phyloP scores from a whole-genome alignment of 2,888 invertebrate species.

The Galeruca laticollis region DNA sequence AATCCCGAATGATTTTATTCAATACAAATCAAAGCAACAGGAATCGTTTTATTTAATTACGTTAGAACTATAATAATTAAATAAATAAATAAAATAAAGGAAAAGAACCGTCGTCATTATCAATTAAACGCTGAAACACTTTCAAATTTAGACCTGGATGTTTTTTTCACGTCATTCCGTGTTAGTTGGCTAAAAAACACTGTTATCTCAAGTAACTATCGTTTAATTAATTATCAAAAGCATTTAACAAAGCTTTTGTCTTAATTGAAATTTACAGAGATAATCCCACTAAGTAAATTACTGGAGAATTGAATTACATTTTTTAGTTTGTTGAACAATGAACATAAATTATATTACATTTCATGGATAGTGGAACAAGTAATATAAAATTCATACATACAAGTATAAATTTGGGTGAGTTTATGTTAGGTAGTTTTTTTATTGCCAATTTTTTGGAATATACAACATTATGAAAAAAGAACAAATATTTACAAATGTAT shows the following conservation, averaged over 20 bases:
- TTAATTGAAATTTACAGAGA: slow-evolving; percentile 10
- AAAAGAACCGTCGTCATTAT: background rate
- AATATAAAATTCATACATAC: background rate
- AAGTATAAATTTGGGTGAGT: background rate
- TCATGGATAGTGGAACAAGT: background rate
- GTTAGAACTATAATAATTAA: background rate
- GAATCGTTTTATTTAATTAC: no score
- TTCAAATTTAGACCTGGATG: background rate
- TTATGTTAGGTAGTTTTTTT: no score
- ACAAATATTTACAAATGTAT: no score
- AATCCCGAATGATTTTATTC: no score
- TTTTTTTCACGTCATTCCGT: background rate
- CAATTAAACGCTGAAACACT: background rate
- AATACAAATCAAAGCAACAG: no score
- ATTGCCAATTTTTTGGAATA: no score
- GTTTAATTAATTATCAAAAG: slow-evolving; percentile 1
- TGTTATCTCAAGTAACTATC: background rate
- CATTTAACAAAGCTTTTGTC: slow-evolving; percentile 13
- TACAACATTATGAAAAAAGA: no score
- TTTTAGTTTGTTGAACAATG: background rate
- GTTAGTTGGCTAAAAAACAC: background rate
- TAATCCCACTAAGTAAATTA: slow-evolving; percentile 3
- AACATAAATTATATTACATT: background rate
- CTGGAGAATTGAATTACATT: background rate
- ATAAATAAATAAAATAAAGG: no score